phyloP scores from a whole-genome alignment of 2,888 invertebrate species.

The Agrochola litura region DNA sequence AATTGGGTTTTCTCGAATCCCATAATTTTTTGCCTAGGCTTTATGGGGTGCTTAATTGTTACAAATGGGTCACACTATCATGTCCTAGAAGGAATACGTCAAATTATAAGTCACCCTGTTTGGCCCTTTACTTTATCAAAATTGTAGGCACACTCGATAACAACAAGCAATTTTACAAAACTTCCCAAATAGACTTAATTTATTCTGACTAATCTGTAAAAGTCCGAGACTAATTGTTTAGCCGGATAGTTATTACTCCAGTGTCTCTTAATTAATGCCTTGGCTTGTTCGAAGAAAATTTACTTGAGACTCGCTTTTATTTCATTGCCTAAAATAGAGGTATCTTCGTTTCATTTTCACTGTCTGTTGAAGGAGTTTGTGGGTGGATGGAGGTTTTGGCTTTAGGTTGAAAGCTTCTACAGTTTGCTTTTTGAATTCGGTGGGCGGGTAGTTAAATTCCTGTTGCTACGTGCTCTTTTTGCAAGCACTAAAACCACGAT shows the following conservation, averaged over 20 bases:
- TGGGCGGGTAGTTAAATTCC: not conserved
- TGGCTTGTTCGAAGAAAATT: constrained; percentile 52
- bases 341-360: constrained; percentile 42
- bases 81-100: no score
- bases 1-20: no score
- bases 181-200: constrained; percentile 47
- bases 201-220: constrained; percentile 45
- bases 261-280: constrained; percentile 52
- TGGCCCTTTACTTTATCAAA: not conserved
- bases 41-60: no score
- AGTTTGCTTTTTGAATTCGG: constrained; percentile 5
- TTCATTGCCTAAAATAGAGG: constrained; percentile 46
- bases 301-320: constrained; percentile 44
- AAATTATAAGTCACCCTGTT: no score
- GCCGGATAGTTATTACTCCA: constrained; percentile 49
- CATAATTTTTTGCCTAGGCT: no score
- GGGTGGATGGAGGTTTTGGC: constrained; percentile 12
- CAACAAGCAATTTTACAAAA: constrained; percentile 21
- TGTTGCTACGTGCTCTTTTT: not conserved
- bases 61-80: no score
- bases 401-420: not conserved
- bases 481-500: no score
- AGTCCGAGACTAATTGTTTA: constrained; percentile 51
- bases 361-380: constrained; percentile 24
- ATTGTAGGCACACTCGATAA: not conserved